Evolutionary conservation across 1,140 invertebrate genomes (phyloP), one percentile per base, ranked within the genome.

Genomic region (Drosophila ercepeae): DNA sequence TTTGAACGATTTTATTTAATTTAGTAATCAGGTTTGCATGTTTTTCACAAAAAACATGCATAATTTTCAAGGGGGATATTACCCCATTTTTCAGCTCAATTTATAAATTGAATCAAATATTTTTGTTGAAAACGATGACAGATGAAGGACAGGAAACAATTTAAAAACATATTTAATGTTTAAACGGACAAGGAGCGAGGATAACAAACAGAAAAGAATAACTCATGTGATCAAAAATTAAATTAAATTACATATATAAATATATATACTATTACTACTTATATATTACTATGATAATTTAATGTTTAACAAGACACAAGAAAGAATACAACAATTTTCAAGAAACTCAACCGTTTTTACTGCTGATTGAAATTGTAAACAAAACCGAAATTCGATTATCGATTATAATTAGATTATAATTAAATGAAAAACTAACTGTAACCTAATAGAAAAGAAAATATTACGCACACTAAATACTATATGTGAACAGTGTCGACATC

Each of bases 181-280:
- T 54, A 36, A 46, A n/a, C 41, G 53, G 29, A 7, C 23, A 21
- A 39, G 41, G 29, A 76, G 55, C 45, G 71, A 69, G 29, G 29
- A 32, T 32, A 32, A 39, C 36, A 39, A 39, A 39, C 14, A 68
- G 54, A 25, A 61, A 53, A 67, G 34, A 79, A 75, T 76, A 81
- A 86, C 76, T 81, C 77, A 81, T 86, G 81, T 86, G 81, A 86
- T 86, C 82, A 74, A 88, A 81, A 86, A 76, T 86, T 70, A 67
- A 81, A 77, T 84, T 86, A 88, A 79, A 76, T 76, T 75, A 75
- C 36, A 65, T 42, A 21, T 21, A 21, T 21, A 21, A 2, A 58
- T 75, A 67, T 60, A 59, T 75, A 70, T 74, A 82, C 58, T 81
- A 81, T 61, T 53, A 70, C 29, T 59, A 59, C 52, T 51, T 68